These are phyloP conservation scores for Tinamus guttatus DNA, from an alignment of 2,113 vertebrate species.

Conservation along the genomic window DNA sequence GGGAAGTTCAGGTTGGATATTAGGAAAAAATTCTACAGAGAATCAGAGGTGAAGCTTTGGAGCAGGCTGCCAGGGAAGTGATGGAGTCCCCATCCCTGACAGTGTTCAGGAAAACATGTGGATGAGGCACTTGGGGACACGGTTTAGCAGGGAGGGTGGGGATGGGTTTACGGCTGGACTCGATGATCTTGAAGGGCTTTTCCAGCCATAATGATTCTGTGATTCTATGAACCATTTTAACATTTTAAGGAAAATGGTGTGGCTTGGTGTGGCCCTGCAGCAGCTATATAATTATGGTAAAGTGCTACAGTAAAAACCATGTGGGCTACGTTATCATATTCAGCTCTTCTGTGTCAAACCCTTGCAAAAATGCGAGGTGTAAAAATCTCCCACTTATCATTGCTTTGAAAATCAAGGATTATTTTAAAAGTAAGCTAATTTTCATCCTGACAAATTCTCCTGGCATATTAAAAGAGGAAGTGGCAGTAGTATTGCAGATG, in stretches of 20 bases:
- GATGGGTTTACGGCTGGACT: too few species aligned
- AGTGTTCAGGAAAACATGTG: too few species aligned
- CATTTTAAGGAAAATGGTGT: background rate
- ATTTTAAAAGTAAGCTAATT: background rate
- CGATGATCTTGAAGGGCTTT: too few species aligned
- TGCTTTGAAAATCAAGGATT: background rate
- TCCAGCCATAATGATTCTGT: too few species aligned
- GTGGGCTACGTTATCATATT: background rate
- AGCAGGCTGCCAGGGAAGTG: too few species aligned
- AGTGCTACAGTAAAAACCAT: background rate
- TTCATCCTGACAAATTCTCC: background rate
- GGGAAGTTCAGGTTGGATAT: too few species aligned
- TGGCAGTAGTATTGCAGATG: background rate
- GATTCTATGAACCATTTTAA: too few species aligned
- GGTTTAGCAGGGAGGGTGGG: too few species aligned
- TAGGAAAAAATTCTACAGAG: too few species aligned
- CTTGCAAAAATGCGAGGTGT: background rate
- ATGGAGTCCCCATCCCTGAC: too few species aligned
- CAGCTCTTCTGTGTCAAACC: background rate
- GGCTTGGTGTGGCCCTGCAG: background rate
- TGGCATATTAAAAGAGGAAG: background rate
- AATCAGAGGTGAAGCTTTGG: too few species aligned
- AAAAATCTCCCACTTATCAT: background rate
- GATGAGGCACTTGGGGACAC: too few species aligned
- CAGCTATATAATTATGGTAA: background rate